Evolutionary conservation across 2,888 invertebrate genomes (phyloP).

Genomic region (Scotopteryx bipunctaria): DNA sequence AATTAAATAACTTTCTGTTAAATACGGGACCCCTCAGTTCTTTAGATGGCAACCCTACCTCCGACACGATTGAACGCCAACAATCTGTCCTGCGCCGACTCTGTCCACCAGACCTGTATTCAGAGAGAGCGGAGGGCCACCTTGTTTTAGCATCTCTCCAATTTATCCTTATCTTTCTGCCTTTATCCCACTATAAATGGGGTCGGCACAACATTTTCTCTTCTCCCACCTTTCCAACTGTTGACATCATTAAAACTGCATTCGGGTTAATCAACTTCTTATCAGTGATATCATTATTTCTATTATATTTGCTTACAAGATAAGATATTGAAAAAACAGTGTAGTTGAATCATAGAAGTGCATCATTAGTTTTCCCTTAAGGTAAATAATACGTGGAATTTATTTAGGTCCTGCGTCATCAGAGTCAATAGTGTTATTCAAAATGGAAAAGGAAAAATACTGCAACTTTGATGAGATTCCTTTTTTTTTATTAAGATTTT

Average conservation of each 20-base stretch:
- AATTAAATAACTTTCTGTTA: no score
- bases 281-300: constrained; percentile 22
- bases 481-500: no score
- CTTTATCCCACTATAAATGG: constrained; percentile 10
- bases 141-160: no score
- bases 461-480: no score
- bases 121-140: no score
- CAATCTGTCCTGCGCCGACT: no score
- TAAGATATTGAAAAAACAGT: constrained; percentile 18
- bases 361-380: constrained; percentile 17
- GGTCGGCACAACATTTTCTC: constrained; percentile 15
- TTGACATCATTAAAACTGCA: constrained; percentile 9
- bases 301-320: constrained; percentile 21
- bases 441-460: constrained; percentile 2
- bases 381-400: constrained; percentile 14
- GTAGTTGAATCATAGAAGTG: constrained; percentile 24
- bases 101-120: no score
- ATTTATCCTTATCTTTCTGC: no score
- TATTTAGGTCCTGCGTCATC: constrained; percentile 6
- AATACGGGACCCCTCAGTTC: no score
- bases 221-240: constrained; percentile 1
- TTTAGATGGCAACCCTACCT: no score
- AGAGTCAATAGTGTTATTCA: constrained; percentile 11
- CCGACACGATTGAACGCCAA: no score
- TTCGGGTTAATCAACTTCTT: constrained; percentile 22